Base-by-base conservation (phyloP, 2,888 invertebrate species). In the Teleiodes luculella region DNA sequence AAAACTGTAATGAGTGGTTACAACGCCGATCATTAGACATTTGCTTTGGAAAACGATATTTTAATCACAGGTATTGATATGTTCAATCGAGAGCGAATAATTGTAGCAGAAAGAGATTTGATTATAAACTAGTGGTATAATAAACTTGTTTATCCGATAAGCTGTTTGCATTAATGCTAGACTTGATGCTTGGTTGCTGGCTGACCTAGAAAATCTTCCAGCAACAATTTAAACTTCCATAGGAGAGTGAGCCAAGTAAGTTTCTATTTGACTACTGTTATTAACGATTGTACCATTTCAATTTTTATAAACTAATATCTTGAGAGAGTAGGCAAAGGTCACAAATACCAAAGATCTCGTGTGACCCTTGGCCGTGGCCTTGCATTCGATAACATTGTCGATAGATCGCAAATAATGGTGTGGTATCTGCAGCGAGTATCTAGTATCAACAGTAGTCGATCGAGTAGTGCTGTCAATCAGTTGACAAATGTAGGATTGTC, bases 401-500 rank as follows among this genome's bases (percentile, higher is more conserved):
- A 30, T 13, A 33, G 14, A 3, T 39, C 39, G 18, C 39, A 16
- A 14, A 11, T 51, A 51, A 51, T 51, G 41, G 51, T 39, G 28
- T 10, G 50, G 24, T 24, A 24, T 24, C 24, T 24, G n/a, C 24
- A 24, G 24, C 24, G n/a, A 4, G 24, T 24, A 24, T 24, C 6
- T 37, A 10, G 39, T 51, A 41, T 41, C 33, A 16, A 51, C 16
- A 11, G 11, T 31, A 11, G 11, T 31, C 31, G 20, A 37, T 49
- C 30, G 33, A 51, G 18, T 10, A 8, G 14, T 46, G 18, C 39
- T 47, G 39, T 41, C 46, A 36, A 49, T 55, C 56, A 53, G 52
- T 53, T 67, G 60, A 60, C 63, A 62, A 70, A 74, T 66, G 24
- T 13, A 7, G 24, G 33, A 31, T 41, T 46, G 20, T 35, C 37